These are phyloP conservation scores for Nerophis ophidion DNA, from an alignment of 2,113 vertebrate species.

Conservation along the genomic window DNA sequence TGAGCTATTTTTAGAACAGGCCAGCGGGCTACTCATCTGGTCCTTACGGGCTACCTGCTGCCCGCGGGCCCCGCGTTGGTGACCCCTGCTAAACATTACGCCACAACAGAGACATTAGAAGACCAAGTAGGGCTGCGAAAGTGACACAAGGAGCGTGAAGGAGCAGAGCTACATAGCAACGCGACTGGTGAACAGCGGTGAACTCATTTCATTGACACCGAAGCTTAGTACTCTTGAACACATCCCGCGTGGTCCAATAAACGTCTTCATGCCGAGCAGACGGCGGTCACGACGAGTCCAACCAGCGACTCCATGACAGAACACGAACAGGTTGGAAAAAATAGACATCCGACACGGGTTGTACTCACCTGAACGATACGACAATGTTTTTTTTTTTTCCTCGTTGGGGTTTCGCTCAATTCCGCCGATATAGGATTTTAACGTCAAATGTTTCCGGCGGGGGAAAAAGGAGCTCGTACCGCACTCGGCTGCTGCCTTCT, in stretches of 20 bases:
- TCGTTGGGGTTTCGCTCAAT: conserved; percentile 4
- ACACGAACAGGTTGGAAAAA: conserved; percentile 37
- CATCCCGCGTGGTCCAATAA: neutral
- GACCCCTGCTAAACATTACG: too few relatives aligned
- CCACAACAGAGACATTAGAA: neutral
- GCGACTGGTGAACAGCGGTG: conserved; percentile 11
- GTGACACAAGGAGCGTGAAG: neutral
- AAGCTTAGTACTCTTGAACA: conserved; percentile 12
- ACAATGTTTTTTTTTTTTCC: conserved; percentile 1
- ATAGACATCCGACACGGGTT: neutral
- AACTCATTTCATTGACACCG: conserved; percentile 33
- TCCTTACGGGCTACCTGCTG: too few relatives aligned
- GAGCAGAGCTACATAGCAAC: conserved; percentile 36
- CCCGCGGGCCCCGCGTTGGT: too few relatives aligned
- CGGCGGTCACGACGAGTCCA: neutral
- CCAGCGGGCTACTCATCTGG: too few relatives aligned
- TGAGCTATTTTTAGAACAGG: too few relatives aligned
- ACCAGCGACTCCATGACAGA: conserved; percentile 1
- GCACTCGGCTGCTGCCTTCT: conserved; percentile 34
- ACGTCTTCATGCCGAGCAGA: neutral
- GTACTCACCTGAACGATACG: conserved; percentile 53
- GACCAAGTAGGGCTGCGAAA: neutral
- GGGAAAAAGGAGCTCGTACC: neutral
- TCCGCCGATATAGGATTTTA: conserved; percentile 4
- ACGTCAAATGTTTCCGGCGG: neutral